Evolutionary conservation across 2,113 vertebrate species (phyloP).

Genomic region (Actenoides lindsayi): DNA sequence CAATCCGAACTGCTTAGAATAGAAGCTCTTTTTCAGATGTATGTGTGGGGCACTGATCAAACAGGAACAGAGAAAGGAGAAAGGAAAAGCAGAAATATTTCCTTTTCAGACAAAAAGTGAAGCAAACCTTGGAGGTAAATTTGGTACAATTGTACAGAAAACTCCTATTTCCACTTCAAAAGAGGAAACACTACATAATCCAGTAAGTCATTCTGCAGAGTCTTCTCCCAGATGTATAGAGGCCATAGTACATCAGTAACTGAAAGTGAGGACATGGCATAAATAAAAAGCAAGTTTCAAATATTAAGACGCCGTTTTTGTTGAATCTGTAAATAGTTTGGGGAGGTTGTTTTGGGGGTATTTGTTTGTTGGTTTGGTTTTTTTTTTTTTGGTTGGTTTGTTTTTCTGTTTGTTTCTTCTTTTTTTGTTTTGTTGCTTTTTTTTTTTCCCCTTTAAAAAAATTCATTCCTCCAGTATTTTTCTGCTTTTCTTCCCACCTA

Average conservation of each 20-base stretch:
- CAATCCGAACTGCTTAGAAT: background rate
- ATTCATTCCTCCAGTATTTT: background rate
- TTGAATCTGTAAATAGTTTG: background rate
- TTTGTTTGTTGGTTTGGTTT: background rate
- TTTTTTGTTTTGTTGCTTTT: too few species aligned
- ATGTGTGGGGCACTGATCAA: background rate
- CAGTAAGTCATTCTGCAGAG: background rate
- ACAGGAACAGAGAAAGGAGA: background rate
- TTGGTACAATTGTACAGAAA: background rate
- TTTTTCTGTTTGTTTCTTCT: background rate
- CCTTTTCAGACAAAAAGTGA: background rate
- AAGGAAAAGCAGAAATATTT: background rate
- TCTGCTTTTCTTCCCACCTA: background rate
- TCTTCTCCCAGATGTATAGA: background rate
- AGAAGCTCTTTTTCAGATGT: background rate
- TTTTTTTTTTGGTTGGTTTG: too few species aligned
- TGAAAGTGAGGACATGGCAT: background rate
- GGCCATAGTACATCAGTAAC: background rate
- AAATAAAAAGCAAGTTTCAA: background rate
- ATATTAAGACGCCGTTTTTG: background rate
- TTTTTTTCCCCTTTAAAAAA: too few species aligned
- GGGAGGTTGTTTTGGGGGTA: too few species aligned
- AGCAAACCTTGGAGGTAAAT: background rate
- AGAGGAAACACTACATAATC: background rate
- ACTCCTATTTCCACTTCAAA: background rate